Conservation (phyloP, 1,140 invertebrate genomes). For the Ceratosolen fusciceps region DNA sequence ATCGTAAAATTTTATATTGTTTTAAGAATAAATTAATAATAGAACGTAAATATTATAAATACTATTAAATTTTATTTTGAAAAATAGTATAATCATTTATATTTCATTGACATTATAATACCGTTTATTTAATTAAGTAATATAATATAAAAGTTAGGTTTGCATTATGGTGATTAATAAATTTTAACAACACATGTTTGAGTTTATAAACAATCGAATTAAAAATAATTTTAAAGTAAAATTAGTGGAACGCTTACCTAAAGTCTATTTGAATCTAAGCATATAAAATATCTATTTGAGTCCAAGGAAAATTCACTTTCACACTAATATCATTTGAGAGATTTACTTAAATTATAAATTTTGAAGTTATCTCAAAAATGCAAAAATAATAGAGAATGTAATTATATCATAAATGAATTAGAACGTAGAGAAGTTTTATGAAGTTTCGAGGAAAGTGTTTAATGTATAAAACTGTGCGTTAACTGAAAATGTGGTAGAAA, state of each 20-base stretch:
- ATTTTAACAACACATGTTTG: neutral
- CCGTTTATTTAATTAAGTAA: too few relatives aligned
- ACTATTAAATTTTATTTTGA: too few relatives aligned
- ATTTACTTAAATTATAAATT: neutral
- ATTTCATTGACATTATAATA: too few relatives aligned
- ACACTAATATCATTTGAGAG: neutral
- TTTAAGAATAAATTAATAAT: too few relatives aligned
- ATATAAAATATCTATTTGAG: conserved; percentile 24
- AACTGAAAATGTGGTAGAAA: neutral
- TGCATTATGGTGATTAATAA: too few relatives aligned
- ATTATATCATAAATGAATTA: neutral
- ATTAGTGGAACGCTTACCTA: conserved; percentile 2
- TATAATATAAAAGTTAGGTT: too few relatives aligned
- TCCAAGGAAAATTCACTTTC: conserved; percentile 7
- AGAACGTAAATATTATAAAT: too few relatives aligned
- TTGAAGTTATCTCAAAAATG: neutral
- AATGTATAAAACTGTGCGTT: neutral
- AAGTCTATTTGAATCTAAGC: conserved; percentile 3
- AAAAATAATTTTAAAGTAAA: neutral
- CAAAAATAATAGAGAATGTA: too few relatives aligned
- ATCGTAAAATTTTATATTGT: too few relatives aligned
- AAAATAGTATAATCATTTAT: too few relatives aligned
- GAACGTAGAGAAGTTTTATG: neutral
- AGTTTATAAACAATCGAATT: neutral
- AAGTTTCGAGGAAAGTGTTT: neutral